Evolutionary conservation across 2,113 vertebrate genomes (phyloP), one percentile per base, ranked within the genome.

Genomic region (Atractosteus spatula): DNA sequence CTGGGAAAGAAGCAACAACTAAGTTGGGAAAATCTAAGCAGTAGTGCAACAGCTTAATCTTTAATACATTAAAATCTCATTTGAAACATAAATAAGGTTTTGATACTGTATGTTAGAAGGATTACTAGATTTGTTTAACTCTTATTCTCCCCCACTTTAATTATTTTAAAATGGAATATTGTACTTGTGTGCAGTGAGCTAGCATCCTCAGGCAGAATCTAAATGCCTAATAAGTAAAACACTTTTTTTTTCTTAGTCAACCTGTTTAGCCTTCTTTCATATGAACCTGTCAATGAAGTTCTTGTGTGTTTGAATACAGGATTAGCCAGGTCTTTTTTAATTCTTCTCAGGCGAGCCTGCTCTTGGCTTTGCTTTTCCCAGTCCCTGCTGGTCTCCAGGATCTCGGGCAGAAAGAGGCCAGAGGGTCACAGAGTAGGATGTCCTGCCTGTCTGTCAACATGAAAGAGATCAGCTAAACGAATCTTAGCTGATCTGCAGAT

Each of bases 371-470:
- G 59, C 17, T 7, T 62, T 62, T 62, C n/a, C 17, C 17, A 16
- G 10, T 29, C 16, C 14, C 17, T 64, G 8, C 17, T 41, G 62
- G 17, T 64, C 62, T 12, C 12, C 7, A 12, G 12, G 62, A 64
- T 64, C 62, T 41, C 62, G 41, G 41, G 41, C n/a, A 64, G 10
- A 41, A 17, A 41, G 17, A 41, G 62, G 62, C 17, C 62, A 64
- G 41, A 6, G 17, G 62, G 62, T 64, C 41, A 42, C 62, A 1
- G 17, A 29, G 41, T 29, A 64, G 62, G 62, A 64, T 64, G 62
- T 64, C 62, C 62, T 64, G 62, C 62, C 17, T 64, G 62, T 64
- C 62, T 64, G 17, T 42, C 17, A 42, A 42, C 8, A 17, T 64
- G 62, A 41, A 64, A 42, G 62, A 64, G 56, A 59, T 59, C 56